phyloP scores from a whole-genome alignment of 2,888 invertebrate species.

The Nomada ferruginata region DNA sequence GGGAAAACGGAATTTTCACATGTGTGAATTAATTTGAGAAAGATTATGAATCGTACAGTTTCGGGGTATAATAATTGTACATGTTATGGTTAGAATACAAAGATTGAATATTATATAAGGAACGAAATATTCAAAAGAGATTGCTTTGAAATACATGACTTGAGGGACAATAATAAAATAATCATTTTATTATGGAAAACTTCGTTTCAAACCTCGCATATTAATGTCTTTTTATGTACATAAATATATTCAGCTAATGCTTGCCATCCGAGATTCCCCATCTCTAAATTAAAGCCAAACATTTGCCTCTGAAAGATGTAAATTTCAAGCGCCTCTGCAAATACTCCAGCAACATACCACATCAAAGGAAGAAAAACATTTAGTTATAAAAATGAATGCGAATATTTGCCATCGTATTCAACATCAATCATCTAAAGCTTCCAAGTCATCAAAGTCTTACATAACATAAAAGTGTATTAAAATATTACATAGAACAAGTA shows the following conservation, averaged over 20 bases:
- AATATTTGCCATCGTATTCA: background rate
- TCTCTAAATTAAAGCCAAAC: constrained; percentile 22
- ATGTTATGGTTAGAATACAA: no score
- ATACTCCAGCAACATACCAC: background rate
- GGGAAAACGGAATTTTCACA: no score
- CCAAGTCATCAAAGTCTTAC: background rate
- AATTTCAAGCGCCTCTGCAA: background rate
- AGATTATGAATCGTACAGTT: no score
- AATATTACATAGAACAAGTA: background rate
- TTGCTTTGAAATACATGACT: no score
- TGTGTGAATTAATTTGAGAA: no score
- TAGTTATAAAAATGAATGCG: background rate
- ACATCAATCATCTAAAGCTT: background rate
- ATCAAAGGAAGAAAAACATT: constrained; percentile 4
- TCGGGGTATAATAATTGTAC: no score
- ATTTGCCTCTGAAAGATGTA: constrained; percentile 20
- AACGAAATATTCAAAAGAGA: no score
- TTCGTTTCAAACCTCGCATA: background rate
- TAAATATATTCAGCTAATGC: background rate
- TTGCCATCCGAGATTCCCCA: background rate
- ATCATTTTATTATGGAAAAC: background rate
- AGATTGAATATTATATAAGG: no score
- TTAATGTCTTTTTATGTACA: background rate
- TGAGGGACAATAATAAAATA: background rate
- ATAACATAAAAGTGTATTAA: background rate